Evolutionary conservation across 2,797 vertebrate species (phyloP), one percentile per base, ranked within the genome.

Genomic region (Epinephelus coioides): DNA sequence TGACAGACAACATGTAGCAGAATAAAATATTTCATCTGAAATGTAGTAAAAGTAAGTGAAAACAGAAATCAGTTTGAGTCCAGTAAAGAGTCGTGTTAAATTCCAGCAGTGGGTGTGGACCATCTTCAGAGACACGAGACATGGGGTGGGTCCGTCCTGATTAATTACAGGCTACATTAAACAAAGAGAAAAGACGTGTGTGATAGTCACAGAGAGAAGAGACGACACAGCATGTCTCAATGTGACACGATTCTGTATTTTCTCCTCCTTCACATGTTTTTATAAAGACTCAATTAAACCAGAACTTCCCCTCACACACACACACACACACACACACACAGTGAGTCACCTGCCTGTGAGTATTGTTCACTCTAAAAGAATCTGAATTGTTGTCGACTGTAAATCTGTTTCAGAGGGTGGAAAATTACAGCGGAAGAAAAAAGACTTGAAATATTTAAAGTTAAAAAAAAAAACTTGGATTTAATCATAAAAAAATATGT

Each of bases 301-400:
- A 53, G 40, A 73, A 13, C 57, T 68, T 61, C 53, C 72, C 21
- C 25, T 68, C 4, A 49, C 61, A 25, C 76, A 50, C 0, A 0
- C 34, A 34, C 40, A 23, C 34, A 34, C 40, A 23, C 34, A 34
- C 40, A 43, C 34, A 34, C 40, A 23, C 76, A 50, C 0, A 0
- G 25, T 85, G 81, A 85, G 63, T 88, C 78, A 81, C n/a, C 56
- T 81, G 64, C 49, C 10, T 55, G 61, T 21, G 27, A 19, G 18
- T 18, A 23, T 3, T 19, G 47, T 43, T 84, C 79, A 69, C 49
- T 14, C 43, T 30, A 2, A 72, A 78, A 73, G 66, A 77, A 84
- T 79, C n/a, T 69, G 43, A 53, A 61, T 65, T 44, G 34, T 65
- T 23, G 61, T 78, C 18, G 51, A 2, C 23, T 53, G 18, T 68